These are phyloP conservation scores for Acanthis flammea DNA, from an alignment of 2,797 vertebrate genomes.

Conservation along the genomic window DNA sequence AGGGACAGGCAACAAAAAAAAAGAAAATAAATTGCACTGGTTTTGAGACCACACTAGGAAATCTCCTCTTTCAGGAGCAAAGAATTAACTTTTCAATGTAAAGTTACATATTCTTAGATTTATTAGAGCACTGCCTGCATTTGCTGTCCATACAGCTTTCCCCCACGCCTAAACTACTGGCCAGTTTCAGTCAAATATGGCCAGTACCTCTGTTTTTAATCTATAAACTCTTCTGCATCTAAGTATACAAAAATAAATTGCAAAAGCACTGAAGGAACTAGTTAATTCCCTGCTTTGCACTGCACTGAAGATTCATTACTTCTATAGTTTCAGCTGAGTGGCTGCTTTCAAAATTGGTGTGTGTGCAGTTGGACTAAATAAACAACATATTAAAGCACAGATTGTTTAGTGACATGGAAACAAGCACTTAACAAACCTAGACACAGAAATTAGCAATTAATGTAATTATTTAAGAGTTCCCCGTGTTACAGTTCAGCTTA, in stretches of 20 bases:
- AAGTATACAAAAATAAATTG: not conserved
- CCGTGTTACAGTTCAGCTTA: not conserved
- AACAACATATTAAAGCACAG: constrained; percentile 2
- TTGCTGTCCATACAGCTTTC: not conserved
- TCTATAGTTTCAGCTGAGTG: constrained; percentile 15
- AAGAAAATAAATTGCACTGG: not conserved
- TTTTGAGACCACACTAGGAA: not conserved
- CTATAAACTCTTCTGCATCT: not conserved
- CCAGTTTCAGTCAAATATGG: not conserved
- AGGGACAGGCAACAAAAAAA: not conserved
- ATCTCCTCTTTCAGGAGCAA: not conserved
- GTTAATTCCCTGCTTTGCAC: not conserved
- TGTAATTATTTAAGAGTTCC: not conserved
- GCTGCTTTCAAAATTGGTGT: constrained; percentile 21
- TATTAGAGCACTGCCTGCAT: not conserved
- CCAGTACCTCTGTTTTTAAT: not conserved
- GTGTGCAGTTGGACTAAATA: constrained; percentile 7
- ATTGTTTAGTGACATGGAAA: constrained; percentile 5
- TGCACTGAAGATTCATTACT: not conserved
- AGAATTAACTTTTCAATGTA: not conserved
- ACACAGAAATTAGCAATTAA: constrained; percentile 9
- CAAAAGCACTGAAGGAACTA: not conserved
- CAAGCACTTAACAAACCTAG: constrained; percentile 18
- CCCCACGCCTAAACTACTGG: not conserved
- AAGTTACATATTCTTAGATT: not conserved